These are phyloP conservation scores for Manis crassicaudata DNA, from an alignment of 2,797 vertebrate genomes.

Conservation along the genomic window DNA sequence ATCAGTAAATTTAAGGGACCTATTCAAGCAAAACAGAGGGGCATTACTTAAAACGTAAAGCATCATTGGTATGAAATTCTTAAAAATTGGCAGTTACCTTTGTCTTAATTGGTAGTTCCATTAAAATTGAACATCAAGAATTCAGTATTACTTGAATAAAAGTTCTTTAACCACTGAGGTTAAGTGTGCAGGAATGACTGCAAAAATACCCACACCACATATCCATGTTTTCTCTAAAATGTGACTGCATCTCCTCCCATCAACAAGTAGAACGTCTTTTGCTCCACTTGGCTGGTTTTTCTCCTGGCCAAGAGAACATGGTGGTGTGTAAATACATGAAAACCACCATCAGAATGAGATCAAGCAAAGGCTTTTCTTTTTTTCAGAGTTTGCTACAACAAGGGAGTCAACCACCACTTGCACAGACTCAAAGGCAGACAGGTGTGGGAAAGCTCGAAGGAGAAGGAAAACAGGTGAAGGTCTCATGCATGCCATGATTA, in stretches of 20 bases:
- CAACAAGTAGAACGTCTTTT: neutral
- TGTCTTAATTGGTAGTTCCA: neutral
- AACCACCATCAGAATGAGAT: neutral
- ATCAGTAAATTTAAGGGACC: neutral
- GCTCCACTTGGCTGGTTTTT: neutral
- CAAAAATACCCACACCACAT: neutral
- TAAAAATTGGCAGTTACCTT: constrained; percentile 11
- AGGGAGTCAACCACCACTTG: neutral
- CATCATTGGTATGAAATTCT: constrained; percentile 3
- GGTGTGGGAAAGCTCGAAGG: neutral
- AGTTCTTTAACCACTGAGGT: neutral
- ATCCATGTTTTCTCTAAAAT: neutral
- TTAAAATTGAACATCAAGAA: neutral
- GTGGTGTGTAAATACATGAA: neutral
- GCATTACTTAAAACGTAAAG: neutral
- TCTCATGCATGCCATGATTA: neutral
- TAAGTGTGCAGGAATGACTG: neutral
- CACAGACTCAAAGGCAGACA: neutral
- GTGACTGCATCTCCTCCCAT: neutral
- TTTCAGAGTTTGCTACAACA: neutral
- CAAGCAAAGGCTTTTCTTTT: neutral
- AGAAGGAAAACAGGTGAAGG: rapidly evolving
- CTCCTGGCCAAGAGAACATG: neutral
- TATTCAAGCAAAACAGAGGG: neutral
- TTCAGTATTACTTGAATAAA: neutral